These are phyloP conservation scores for Meda fulgida DNA, from an alignment of 2,797 vertebrate species.

Conservation along the genomic window DNA sequence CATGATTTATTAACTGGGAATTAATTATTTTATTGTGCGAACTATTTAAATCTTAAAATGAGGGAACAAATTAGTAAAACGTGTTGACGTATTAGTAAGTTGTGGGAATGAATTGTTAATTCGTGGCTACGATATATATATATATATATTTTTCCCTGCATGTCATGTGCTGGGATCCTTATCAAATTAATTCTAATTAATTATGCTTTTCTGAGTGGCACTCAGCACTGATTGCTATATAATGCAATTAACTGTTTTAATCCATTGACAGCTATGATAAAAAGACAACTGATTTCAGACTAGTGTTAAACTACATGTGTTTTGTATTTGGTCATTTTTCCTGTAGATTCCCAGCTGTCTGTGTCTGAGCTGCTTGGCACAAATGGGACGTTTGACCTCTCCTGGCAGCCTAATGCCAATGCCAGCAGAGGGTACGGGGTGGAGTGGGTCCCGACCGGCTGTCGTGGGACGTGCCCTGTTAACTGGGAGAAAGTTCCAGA, in stretches of 20 bases:
- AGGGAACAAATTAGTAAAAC: not conserved
- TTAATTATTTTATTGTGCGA: not conserved
- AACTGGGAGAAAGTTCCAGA: constrained; percentile 73
- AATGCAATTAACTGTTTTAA: not conserved
- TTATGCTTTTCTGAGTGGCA: not conserved
- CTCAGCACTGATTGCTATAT: not conserved
- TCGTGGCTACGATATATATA: not conserved
- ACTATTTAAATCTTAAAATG: not conserved
- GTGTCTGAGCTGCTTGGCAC: constrained; percentile 52
- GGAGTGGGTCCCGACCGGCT: constrained; percentile 72
- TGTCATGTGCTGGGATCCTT: not conserved
- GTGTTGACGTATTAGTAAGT: not conserved
- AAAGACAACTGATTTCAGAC: not conserved
- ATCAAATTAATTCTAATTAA: not conserved
- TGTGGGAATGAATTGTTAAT: not conserved
- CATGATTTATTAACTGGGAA: not conserved
- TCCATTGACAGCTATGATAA: not conserved
- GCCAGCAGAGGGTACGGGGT: constrained; percentile 72
- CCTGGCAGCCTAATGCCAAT: constrained; percentile 69
- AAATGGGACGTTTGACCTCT: constrained; percentile 65
- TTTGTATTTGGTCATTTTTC: constrained; percentile 15
- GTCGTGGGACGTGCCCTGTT: constrained; percentile 65
- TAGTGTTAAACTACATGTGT: not conserved
- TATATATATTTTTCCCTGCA: not conserved
- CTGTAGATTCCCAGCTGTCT: constrained; percentile 61